phyloP scores from a whole-genome alignment of 1,140 invertebrate species.

The Drosophila azteca region DNA sequence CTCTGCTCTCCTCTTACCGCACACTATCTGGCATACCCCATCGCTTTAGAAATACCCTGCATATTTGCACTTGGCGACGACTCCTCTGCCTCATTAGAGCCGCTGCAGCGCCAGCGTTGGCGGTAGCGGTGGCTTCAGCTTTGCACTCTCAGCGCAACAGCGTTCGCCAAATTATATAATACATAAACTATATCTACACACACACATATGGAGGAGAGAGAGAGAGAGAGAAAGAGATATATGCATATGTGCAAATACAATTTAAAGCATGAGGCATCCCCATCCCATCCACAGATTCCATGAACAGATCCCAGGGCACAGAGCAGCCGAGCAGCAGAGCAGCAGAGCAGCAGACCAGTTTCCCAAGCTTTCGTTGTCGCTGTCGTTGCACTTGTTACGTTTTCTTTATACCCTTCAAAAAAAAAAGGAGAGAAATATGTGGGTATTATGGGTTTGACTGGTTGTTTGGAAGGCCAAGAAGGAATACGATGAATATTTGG shows the following conservation, averaged over 20 bases:
- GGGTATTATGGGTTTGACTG: no score
- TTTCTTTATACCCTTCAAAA: slow-evolving; percentile 7
- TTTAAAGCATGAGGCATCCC: background rate
- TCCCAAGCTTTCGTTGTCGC: slow-evolving; percentile 33
- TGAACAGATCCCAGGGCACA: no score
- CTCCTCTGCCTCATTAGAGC: slow-evolving; percentile 43
- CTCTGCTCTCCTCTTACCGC: background rate
- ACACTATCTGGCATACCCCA: slow-evolving; percentile 18
- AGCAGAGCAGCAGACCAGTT: slow-evolving; percentile 59
- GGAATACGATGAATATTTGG: no score
- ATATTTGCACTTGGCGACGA: slow-evolving; percentile 26
- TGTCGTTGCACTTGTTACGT: slow-evolving; percentile 71
- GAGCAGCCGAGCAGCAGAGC: no score
- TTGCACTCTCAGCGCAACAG: slow-evolving; percentile 39
- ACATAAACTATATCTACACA: slow-evolving; percentile 59
- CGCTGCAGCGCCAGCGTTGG: slow-evolving; percentile 41
- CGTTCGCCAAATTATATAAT: slow-evolving; percentile 68
- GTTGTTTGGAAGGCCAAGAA: no score
- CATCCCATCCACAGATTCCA: no score
- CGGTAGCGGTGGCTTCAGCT: background rate
- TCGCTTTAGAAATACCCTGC: slow-evolving; percentile 10
- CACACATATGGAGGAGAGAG: background rate
- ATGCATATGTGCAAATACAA: no score
- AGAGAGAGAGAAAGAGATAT: no score
- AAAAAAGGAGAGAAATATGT: no score